Base-by-base conservation (phyloP, 2,888 invertebrate genomes). In the Pristionchus entomophagus region DNA sequence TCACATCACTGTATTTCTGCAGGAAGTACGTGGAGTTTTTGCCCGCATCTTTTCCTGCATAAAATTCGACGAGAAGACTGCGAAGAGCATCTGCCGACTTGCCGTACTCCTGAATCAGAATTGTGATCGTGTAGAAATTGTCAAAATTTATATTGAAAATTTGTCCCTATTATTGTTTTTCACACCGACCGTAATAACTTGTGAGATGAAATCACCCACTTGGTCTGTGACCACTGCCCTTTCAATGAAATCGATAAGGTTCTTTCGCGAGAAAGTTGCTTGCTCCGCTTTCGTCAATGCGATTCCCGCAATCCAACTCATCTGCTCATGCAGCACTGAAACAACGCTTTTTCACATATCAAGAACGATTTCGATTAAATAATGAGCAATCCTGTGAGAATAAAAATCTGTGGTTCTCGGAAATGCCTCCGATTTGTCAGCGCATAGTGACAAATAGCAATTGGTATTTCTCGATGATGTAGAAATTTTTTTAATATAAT, bases 21-120 rank as follows among this genome's bases (percentile, higher is more conserved):
- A 91, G 51, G 53, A 89, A 91, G 84, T 89, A 89, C 19, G 86
- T 88, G 0, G 88, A 87, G 84, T 89, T 87, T 17, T 85, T 87
- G 77, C 56, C 81, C 80, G 84, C 59, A 19, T 59, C 59, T 14
- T 86, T 84, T n/a, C 85, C 86, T 59, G 87, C 59, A 41, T 89
- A 89, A 62, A 89, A 89, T 22, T 88, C 87, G n/a, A 87, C 86
- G 22, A 89, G 83, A 17, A 88, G 78, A 4, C 82, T 32, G 0
- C 87, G 84, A 53, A 88, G 88, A 12, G 84, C 65, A 0, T 26
- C 19, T 5, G 84, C 59, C 1, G 41, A 26, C 2, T 59, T 59
- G 3, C 6, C 38, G 82, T 32, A 51, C 32, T 82, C 82, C 82
- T 82, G 59, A n/a, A n/a, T n/a, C n/a, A n/a, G n/a, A n/a, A n/a